Percentiles rank a stretch among this genome's conserved stretches.
Conservation (phyloP, 2,113 vertebrate genomes). For the Fukomys damarensis region DNA sequence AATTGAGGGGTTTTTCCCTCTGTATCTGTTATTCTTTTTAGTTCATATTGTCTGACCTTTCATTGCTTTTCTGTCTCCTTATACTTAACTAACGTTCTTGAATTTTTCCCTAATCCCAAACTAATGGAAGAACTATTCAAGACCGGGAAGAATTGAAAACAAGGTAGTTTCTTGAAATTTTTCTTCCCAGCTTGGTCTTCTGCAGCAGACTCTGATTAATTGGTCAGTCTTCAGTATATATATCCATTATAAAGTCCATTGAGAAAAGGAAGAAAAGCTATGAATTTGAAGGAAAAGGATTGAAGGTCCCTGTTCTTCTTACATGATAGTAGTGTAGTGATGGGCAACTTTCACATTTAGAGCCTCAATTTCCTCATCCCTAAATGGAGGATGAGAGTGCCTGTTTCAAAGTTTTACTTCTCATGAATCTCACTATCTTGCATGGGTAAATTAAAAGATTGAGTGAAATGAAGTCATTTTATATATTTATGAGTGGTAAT, state of each 20-base stretch:
- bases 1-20: not conserved
- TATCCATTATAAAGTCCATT: not conserved
- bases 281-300: constrained; percentile 27
- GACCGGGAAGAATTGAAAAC: constrained; percentile 33
- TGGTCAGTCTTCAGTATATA: not conserved
- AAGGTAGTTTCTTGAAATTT: constrained; percentile 51
- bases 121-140: constrained; percentile 8
- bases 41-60: not conserved
- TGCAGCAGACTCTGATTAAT: not conserved
- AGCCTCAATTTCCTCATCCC: constrained; percentile 36
- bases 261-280: not conserved
- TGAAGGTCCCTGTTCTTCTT: constrained; percentile 16
- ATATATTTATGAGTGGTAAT: not conserved
- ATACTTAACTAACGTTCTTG: not conserved
- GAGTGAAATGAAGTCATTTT: constrained; percentile 19
- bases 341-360: constrained; percentile 41
- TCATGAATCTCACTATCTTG: not conserved
- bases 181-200: not conserved
- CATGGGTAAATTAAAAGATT: constrained; percentile 13
- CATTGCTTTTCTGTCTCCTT: constrained; percentile 23
- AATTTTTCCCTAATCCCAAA: constrained; percentile 31
- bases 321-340: not conserved
- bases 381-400: not conserved
- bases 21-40: constrained; percentile 1
- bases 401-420: constrained; percentile 22